These are phyloP conservation scores for Poeciliopsis paucimaculata DNA, from an alignment of 2,797 vertebrate genomes.

Conservation along the genomic window DNA sequence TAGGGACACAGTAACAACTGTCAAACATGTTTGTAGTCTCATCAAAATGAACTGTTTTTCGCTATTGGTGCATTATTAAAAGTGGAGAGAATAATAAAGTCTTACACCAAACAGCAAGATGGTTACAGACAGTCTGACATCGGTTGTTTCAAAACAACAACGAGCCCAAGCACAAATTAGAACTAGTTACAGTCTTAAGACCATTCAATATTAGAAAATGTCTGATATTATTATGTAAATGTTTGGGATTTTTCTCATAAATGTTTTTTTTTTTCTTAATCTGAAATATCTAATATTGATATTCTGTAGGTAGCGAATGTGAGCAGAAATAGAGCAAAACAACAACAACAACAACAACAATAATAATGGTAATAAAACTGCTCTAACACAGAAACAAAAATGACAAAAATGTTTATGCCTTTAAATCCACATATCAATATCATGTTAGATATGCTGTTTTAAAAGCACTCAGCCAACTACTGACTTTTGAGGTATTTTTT, in stretches of 20 bases:
- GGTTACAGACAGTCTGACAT: not conserved
- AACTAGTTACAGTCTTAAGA: not conserved
- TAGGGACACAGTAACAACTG: not conserved
- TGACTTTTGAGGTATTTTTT: not conserved
- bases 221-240: not conserved
- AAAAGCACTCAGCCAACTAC: not conserved
- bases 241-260: not conserved
- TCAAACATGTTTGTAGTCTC: not conserved
- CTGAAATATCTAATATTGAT: not conserved
- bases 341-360: too few species aligned
- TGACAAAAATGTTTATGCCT: not conserved
- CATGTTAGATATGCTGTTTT: not conserved
- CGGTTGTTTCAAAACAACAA: not conserved
- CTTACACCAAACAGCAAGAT: not conserved
- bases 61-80: not conserved
- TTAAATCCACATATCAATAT: not conserved
- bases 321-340: not conserved
- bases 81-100: not conserved
- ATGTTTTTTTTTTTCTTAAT: not conserved
- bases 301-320: not conserved
- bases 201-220: not conserved
- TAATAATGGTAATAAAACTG: too few species aligned
- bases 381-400: not conserved
- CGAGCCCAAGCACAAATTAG: not conserved
- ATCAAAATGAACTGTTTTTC: too few species aligned